Evolutionary conservation across 2,113 vertebrate species (phyloP).

Genomic region (Psilopogon haemacephalus): DNA sequence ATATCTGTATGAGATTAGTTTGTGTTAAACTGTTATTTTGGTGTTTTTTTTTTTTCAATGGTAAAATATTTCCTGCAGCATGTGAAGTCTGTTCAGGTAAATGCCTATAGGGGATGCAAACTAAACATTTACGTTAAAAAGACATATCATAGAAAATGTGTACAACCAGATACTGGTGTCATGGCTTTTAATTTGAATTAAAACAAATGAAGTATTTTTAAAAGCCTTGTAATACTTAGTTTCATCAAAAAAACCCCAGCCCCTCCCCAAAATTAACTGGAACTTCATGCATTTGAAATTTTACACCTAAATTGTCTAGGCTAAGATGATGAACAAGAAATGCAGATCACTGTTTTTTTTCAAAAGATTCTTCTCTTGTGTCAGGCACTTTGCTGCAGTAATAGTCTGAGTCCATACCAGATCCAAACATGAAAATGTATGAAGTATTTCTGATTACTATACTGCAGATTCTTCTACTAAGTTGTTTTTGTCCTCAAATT

Average conservation of each 20-base stretch:
- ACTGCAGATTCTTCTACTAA: background rate
- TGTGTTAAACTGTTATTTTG: background rate
- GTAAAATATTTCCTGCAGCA: background rate
- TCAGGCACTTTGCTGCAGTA: background rate
- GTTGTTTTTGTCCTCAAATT: background rate
- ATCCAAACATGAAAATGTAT: background rate
- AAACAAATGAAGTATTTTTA: background rate
- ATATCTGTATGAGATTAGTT: background rate
- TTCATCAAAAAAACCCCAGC: background rate
- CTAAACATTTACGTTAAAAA: background rate
- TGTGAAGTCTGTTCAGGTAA: background rate
- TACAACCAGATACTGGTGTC: background rate
- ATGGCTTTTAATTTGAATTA: background rate
- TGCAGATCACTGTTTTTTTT: background rate
- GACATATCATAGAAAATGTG: background rate
- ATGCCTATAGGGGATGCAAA: background rate
- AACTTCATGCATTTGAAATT: background rate
- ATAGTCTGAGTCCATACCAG: background rate
- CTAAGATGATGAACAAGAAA: background rate
- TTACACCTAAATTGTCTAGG: background rate
- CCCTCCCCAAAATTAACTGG: background rate
- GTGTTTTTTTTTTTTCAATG: background rate
- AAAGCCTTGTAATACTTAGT: background rate
- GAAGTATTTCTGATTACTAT: accelerated
- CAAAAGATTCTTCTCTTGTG: background rate